A percentile compares a stretch with the other conserved stretches of the same genome.
phyloP scores from a whole-genome alignment of 37 sponge, comb jelly and placozoan genomes.

The Tethya wilhelma region DNA sequence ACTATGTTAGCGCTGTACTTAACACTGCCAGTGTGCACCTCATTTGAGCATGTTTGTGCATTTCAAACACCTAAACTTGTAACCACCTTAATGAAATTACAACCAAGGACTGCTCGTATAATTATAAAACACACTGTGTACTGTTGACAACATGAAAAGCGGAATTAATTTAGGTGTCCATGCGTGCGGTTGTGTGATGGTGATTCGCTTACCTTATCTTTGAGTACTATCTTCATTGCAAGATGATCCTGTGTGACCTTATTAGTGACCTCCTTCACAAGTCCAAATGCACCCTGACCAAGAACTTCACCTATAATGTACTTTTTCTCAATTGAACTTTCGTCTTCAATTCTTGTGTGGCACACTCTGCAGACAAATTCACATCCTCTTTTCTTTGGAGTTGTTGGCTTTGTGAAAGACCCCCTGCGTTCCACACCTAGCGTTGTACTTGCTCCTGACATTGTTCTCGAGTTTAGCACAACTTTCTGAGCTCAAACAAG shows the following conservation, averaged over 20 bases:
- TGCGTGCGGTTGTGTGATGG: too few relatives aligned
- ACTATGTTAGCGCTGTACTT: too few relatives aligned
- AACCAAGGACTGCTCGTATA: too few relatives aligned
- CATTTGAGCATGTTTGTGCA: too few relatives aligned
- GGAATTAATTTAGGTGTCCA: too few relatives aligned
- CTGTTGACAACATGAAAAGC: too few relatives aligned
- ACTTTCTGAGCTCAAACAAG: background rate
- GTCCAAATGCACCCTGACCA: slow-evolving; percentile 89
- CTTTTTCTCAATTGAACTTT: slow-evolving; percentile 59
- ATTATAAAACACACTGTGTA: too few relatives aligned
- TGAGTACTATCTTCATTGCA: slow-evolving; percentile 91
- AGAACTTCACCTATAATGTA: slow-evolving; percentile 74
- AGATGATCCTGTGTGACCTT: slow-evolving; percentile 45
- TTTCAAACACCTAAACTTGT: too few relatives aligned
- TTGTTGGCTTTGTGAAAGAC: background rate
- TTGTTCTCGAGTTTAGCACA: too few relatives aligned
- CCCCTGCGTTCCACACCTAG: background rate
- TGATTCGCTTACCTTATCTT: slow-evolving; percentile 89
- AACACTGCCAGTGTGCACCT: too few relatives aligned
- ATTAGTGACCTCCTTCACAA: slow-evolving; percentile 76
- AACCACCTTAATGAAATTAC: too few relatives aligned
- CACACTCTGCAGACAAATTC: too few relatives aligned
- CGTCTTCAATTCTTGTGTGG: slow-evolving; percentile 77
- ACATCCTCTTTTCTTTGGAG: background rate
- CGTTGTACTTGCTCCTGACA: background rate